Percentiles rank a stretch among this genome's conserved stretches.
These are phyloP conservation scores for Aspidoscelis tigris DNA, from an alignment of 2,113 vertebrate species.

Conservation along the genomic window DNA sequence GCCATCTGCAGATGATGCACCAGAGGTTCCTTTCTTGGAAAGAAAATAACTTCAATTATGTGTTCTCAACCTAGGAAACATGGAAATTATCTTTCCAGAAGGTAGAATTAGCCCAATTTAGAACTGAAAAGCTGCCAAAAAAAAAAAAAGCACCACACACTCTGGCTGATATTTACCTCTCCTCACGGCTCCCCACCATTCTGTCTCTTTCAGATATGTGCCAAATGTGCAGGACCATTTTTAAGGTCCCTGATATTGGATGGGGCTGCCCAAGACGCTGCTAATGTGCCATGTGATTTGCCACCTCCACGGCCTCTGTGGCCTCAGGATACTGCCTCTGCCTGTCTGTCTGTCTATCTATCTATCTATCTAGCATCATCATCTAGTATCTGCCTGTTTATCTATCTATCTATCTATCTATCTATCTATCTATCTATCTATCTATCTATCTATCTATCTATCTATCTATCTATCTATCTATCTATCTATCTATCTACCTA, in stretches of 20 bases:
- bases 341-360: no score
- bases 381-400: not conserved
- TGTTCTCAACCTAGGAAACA: conserved; percentile 76
- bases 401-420: no score
- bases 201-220: conserved; percentile 52
- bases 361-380: no score
- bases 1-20: conserved; percentile 71
- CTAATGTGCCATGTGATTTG: no score
- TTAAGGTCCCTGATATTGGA: not conserved
- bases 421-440: no score
- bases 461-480: no score
- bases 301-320: no score
- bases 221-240: conserved; percentile 48
- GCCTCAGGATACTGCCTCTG: no score
- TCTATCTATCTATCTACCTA: no score
- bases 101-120: conserved; percentile 76
- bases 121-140: conserved; percentile 75
- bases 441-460: no score
- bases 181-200: conserved; percentile 21
- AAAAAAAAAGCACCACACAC: conserved; percentile 29
- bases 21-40: conserved; percentile 68
- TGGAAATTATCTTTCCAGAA: conserved; percentile 81
- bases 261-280: no score
- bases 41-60: conserved; percentile 81
- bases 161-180: conserved; percentile 66